Conservation (phyloP, 2,888 invertebrate genomes). For the Ophion obscuratus region DNA sequence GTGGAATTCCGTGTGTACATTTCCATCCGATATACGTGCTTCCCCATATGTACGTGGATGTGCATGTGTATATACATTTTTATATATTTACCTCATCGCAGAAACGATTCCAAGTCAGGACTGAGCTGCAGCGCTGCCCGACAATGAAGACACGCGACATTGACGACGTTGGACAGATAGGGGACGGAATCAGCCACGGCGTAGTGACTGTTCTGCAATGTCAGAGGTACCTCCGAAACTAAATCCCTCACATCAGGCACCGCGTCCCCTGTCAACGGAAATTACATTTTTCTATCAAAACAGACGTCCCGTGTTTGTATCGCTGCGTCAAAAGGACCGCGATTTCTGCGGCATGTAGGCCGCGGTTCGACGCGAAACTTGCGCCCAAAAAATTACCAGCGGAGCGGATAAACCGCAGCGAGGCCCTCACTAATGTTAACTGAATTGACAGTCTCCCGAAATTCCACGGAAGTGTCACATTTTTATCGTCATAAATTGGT, state of each 20-base stretch:
- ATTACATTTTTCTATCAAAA: conserved; percentile 25
- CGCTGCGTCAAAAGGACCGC: neutral
- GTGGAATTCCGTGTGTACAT: neutral
- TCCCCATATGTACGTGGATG: neutral
- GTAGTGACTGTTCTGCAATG: conserved; percentile 92
- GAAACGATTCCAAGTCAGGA: conserved; percentile 79
- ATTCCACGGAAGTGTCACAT: no score
- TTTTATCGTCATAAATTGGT: no score
- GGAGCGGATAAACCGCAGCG: no score
- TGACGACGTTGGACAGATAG: conserved; percentile 92
- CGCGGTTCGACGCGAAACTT: neutral
- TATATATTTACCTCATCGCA: conserved; percentile 75
- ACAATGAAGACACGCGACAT: conserved; percentile 94
- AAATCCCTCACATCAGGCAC: conserved; percentile 80
- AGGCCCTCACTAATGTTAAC: no score
- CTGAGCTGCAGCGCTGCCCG: conserved; percentile 88
- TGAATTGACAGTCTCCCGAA: no score
- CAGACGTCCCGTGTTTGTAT: neutral
- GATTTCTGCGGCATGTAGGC: neutral
- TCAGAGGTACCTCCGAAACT: conserved; percentile 85
- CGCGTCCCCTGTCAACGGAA: conserved; percentile 74
- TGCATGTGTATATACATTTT: neutral
- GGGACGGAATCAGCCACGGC: conserved; percentile 92
- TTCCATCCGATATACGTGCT: neutral
- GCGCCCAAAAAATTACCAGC: no score